phyloP scores from a whole-genome alignment of 2,888 invertebrate genomes.

The Harmothoe impar region DNA sequence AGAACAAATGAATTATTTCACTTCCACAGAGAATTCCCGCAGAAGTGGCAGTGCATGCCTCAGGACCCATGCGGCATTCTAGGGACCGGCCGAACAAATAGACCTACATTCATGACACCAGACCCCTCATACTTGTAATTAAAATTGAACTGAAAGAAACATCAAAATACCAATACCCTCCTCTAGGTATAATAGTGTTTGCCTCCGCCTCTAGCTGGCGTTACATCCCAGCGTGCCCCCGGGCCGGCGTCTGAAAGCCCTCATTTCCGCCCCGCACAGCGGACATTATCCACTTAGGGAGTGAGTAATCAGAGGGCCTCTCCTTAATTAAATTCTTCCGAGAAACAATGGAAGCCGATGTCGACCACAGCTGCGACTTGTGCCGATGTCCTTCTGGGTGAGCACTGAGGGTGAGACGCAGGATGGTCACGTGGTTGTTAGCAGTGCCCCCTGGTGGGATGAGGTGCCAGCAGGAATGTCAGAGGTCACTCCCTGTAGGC shows the following conservation, averaged over 20 bases:
- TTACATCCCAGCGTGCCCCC: slow-evolving; percentile 6
- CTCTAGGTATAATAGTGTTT: not conserved
- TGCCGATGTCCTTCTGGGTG: not conserved
- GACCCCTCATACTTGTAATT: not conserved
- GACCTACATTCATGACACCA: too few relatives aligned
- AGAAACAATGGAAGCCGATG: slow-evolving; percentile 25
- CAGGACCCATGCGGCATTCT: too few relatives aligned
- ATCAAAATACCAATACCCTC: not conserved
- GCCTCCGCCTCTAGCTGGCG: not conserved
- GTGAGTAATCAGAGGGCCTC: slow-evolving; percentile 38
- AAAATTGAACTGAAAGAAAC: not conserved
- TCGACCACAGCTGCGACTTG: slow-evolving; percentile 9
- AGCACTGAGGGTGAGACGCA: not conserved
- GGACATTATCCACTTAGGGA: slow-evolving; percentile 36
- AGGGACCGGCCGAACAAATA: too few relatives aligned
- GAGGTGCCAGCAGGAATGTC: not conserved
- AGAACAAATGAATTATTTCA: too few relatives aligned
- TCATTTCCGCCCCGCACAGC: slow-evolving; percentile 1
- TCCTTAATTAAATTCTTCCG: slow-evolving; percentile 35
- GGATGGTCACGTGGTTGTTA: slow-evolving; percentile 15
- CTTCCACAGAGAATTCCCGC: too few relatives aligned
- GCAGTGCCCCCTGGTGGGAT: not conserved
- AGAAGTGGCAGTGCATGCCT: too few relatives aligned
- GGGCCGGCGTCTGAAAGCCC: slow-evolving; percentile 45
- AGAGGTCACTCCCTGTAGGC: too few relatives aligned